Evolutionary conservation across 2,888 invertebrate species (phyloP).

Genomic region (Zonitis immaculata): DNA sequence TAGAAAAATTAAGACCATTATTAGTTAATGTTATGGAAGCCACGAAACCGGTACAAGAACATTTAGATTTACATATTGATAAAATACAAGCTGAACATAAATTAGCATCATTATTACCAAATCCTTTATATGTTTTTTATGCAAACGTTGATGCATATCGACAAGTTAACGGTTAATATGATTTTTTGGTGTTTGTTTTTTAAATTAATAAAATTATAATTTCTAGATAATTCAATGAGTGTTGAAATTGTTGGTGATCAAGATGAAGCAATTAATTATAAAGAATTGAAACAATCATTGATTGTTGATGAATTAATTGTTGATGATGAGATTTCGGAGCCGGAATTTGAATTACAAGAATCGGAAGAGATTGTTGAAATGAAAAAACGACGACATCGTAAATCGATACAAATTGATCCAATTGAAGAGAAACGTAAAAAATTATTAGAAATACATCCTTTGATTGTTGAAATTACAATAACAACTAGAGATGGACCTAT

Average conservation of each 20-base stretch:
- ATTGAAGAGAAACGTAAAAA: conserved; percentile 64
- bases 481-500: conserved; percentile 59
- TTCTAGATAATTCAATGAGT: conserved; percentile 46
- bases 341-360: conserved; percentile 45
- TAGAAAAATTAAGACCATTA: conserved; percentile 79
- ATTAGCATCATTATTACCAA: conserved; percentile 69
- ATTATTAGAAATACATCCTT: conserved; percentile 67
- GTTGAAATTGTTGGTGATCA: conserved; percentile 62
- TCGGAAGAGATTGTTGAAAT: conserved; percentile 40
- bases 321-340: conserved; percentile 42
- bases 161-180: conserved; percentile 72
- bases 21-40: conserved; percentile 67
- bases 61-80: conserved; percentile 75
- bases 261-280: conserved; percentile 61
- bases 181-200: too few relatives aligned
- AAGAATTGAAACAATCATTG: conserved; percentile 51
- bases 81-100: conserved; percentile 73
- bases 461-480: conserved; percentile 63
- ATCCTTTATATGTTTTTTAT: conserved; percentile 81
- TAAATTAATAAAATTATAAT: too few relatives aligned
- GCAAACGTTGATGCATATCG: conserved; percentile 79
- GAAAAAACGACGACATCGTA: conserved; percentile 63
- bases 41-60: conserved; percentile 85
- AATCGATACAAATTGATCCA: conserved; percentile 56
- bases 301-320: conserved; percentile 63